Conservation (phyloP, 2,888 invertebrate species). For the Magallana nippona region DNA sequence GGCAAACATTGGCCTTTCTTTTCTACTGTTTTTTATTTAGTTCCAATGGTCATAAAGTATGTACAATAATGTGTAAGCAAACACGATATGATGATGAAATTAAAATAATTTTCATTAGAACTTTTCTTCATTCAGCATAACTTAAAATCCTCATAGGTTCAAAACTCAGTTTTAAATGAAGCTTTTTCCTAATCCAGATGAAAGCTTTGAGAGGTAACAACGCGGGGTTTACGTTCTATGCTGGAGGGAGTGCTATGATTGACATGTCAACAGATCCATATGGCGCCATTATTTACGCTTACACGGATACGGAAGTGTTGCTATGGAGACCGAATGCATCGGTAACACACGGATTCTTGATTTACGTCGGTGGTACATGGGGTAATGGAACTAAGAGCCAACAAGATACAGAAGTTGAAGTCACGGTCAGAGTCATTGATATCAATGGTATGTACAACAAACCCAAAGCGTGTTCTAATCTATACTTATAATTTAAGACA, state of each 20-base stretch:
- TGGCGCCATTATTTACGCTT: not conserved
- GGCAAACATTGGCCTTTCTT: no score
- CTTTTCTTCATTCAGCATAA: no score
- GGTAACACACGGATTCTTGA: not conserved
- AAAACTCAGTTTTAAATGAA: no score
- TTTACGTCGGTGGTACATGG: not conserved
- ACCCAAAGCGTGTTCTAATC: no score
- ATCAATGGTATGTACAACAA: not conserved
- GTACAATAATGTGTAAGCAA: no score
- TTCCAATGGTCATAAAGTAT: no score
- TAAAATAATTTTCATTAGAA: no score
- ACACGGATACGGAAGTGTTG: constrained; percentile 19
- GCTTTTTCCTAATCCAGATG: not conserved
- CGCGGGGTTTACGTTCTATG: not conserved
- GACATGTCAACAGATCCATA: not conserved
- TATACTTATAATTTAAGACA: no score
- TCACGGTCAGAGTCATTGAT: not conserved
- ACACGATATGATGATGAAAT: no score
- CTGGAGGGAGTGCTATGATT: constrained; percentile 19
- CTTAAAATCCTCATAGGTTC: no score
- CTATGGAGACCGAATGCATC: not conserved
- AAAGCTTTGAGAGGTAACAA: not conserved
- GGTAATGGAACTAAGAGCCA: not conserved
- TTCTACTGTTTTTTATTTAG: no score
- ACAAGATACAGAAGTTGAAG: not conserved